Base-by-base conservation (phyloP, 2,113 vertebrate species). In the Chiloscyllium plagiosum region DNA sequence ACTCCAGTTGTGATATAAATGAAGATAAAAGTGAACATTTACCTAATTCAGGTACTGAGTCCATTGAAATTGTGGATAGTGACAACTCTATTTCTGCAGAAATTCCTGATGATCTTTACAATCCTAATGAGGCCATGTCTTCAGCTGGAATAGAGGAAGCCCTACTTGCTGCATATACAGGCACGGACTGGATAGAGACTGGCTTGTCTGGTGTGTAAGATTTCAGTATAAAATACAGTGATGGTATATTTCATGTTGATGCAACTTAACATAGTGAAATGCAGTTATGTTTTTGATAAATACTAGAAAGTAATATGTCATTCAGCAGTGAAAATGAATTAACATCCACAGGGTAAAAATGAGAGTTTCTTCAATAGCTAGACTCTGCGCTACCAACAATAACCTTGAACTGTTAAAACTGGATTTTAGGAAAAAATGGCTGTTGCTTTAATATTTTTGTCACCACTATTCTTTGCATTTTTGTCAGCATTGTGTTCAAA, bases 41-140 rank as follows among this genome's bases (percentile, higher is more conserved):
- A 72, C 42, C 69, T 52, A 22, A 95, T 95, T 95, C 68, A 52
- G 69, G 69, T 52, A 76, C 69, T 95, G 94, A 29, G 26, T 93
- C 89, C 33, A 66, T 93, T 8, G 94, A 95, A 95, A 95, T 95
- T 95, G 24, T 72, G 42, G 94, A 95, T 8, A 95, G 94, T 70
- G 68, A 72, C 24, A 52, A 76, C 72, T 95, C 94, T 72, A 72
- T 95, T 72, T 95, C 94, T 3, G 50, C 69, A 72, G 94, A 95
- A 95, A 72, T 95, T 72, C 47, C 69, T 72, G 94, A 95, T 95
- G 69, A 95, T 95, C 22, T 95, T 70, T 72, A 95, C 10, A 95
- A 50, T 47, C 94, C 68, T 52, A 95, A 95, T 33, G 94, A 95
- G 68, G 68, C 69, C 15, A 95, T 95, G 68, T 72, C 94, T 47